A percentile compares a stretch with the other conserved stretches of the same genome.
Evolutionary conservation across 2,113 vertebrate species (phyloP).

Genomic region (Leptobrachium leishanense): DNA sequence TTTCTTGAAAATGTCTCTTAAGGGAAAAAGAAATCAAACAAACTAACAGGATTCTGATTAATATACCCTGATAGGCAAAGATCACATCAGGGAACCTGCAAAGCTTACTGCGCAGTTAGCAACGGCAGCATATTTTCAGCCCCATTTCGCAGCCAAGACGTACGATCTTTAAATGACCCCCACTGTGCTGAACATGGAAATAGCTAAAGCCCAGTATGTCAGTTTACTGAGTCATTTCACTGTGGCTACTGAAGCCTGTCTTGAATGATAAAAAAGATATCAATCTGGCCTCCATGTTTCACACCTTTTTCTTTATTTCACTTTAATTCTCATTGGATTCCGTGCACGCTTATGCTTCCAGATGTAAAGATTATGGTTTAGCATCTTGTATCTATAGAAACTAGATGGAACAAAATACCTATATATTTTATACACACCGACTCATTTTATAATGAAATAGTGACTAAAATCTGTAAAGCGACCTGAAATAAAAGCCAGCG

Average conservation of each 20-base stretch:
- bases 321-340: constrained; percentile 30
- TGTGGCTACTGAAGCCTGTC: constrained; percentile 47
- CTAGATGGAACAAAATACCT: too few relatives aligned
- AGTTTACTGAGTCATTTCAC: constrained; percentile 48
- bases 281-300: constrained; percentile 41
- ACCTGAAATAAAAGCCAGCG: too few relatives aligned
- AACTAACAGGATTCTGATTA: constrained; percentile 50
- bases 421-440: too few relatives aligned
- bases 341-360: not conserved
- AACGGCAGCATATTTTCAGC: constrained; percentile 49
- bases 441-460: too few relatives aligned
- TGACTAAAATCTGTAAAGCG: too few relatives aligned
- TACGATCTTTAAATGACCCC: constrained; percentile 51
- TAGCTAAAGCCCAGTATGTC: constrained; percentile 49
- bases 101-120: constrained; percentile 47
- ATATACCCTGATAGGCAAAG: constrained; percentile 46
- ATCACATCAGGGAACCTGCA: constrained; percentile 47
- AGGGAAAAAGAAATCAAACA: constrained; percentile 23
- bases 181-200: constrained; percentile 49
- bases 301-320: constrained; percentile 34
- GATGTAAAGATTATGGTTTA: not conserved
- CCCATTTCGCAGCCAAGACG: constrained; percentile 49
- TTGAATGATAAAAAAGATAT: constrained; percentile 48
- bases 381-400: too few relatives aligned
- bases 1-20: constrained; percentile 29